Evolutionary conservation across 2,113 vertebrate genomes (phyloP).

Genomic region (Azemiops feae): DNA sequence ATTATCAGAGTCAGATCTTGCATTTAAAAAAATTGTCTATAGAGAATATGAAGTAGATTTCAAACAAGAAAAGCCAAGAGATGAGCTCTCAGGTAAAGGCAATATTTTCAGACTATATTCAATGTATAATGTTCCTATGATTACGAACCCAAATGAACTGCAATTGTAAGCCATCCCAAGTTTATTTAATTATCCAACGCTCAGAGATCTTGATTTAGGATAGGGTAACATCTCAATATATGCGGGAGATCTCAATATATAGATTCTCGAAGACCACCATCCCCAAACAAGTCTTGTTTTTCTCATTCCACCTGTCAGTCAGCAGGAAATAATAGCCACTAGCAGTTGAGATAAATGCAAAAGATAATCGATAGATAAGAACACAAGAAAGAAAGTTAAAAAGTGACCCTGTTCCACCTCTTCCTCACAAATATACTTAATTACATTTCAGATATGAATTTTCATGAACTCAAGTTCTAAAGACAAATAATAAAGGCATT

Average conservation of each 20-base stretch:
- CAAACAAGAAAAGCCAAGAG: constrained; percentile 75
- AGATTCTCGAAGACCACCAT: not conserved
- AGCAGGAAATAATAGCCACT: not conserved
- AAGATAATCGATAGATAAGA: not conserved
- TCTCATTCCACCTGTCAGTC: not conserved
- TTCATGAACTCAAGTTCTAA: no score
- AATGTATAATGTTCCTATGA: not conserved
- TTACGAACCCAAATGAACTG: not conserved
- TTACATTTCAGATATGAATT: not conserved
- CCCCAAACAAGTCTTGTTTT: not conserved
- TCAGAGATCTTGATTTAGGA: not conserved
- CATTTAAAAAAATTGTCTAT: constrained; percentile 90
- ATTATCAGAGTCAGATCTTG: constrained; percentile 53
- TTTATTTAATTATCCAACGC: not conserved
- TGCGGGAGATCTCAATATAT: not conserved
- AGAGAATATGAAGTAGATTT: constrained; percentile 89
- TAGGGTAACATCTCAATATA: not conserved
- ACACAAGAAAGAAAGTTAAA: not conserved
- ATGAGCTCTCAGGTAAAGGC: constrained; percentile 81
- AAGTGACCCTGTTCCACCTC: not conserved
- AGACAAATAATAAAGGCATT: not conserved
- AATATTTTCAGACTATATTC: not conserved
- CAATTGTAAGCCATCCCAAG: not conserved
- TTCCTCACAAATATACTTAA: not conserved
- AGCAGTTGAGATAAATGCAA: not conserved